phyloP scores from a whole-genome alignment of 2,797 vertebrate genomes.

The Channallabes apus region DNA sequence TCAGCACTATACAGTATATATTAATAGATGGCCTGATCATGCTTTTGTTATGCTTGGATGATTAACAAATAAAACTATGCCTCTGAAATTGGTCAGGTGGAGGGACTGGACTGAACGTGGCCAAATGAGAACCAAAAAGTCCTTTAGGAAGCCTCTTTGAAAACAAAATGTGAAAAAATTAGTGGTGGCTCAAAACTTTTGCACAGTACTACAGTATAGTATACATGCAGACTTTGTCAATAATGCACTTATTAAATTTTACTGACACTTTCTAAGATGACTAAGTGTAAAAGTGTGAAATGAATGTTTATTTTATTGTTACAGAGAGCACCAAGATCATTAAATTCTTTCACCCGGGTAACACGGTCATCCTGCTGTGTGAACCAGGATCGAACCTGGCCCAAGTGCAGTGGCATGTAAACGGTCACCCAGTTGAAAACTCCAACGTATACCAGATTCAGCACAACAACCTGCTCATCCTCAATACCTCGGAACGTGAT shows the following conservation, averaged over 20 bases:
- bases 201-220: too few species aligned
- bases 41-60: too few species aligned
- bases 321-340: constrained; percentile 59
- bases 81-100: too few species aligned
- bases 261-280: not conserved
- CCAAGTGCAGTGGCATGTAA: constrained; percentile 62
- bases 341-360: constrained; percentile 57
- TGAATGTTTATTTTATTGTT: not conserved
- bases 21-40: too few species aligned
- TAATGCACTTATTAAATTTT: not conserved
- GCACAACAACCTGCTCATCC: constrained; percentile 64
- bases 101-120: too few species aligned
- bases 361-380: constrained; percentile 65
- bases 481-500: constrained; percentile 54
- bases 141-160: too few species aligned
- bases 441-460: constrained; percentile 57
- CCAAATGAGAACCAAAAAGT: too few species aligned
- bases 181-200: too few species aligned
- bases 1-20: too few species aligned
- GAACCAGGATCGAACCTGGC: constrained; percentile 70
- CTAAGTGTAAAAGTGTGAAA: not conserved
- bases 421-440: constrained; percentile 45
- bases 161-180: too few species aligned
- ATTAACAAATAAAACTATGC: too few species aligned
- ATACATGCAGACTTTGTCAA: not conserved